phyloP scores from a whole-genome alignment of 2,113 vertebrate species.

The Atrichornis clamosus region DNA sequence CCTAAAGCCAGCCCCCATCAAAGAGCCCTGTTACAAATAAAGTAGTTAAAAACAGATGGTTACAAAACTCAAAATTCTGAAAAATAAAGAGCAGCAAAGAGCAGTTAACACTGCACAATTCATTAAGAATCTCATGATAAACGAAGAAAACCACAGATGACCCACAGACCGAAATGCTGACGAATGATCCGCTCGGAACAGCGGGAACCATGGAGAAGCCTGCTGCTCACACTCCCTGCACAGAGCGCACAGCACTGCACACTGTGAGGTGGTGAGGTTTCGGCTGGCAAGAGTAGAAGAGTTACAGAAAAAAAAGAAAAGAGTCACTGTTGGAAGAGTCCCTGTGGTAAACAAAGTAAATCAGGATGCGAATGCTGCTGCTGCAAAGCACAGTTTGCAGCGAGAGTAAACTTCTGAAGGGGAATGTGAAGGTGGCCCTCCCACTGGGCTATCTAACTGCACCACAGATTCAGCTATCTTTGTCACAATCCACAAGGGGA shows the following conservation, averaged over 20 bases:
- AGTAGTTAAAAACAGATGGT: background rate
- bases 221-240: background rate
- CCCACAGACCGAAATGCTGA: background rate
- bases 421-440: slow-evolving; percentile 48
- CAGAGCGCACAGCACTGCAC: background rate
- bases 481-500: slow-evolving; percentile 11
- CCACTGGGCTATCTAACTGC: slow-evolving; percentile 1
- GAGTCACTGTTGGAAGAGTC: slow-evolving; percentile 17
- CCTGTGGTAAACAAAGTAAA: slow-evolving; percentile 46
- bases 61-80: background rate
- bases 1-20: background rate
- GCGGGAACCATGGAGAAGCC: background rate
- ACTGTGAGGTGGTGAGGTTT: background rate
- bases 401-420: background rate
- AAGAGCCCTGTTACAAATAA: background rate
- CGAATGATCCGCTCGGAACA: background rate
- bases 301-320: background rate
- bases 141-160: background rate
- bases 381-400: slow-evolving; percentile 12
- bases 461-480: background rate
- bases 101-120: background rate
- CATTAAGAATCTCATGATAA: background rate
- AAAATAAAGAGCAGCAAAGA: background rate
- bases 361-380: background rate
- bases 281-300: background rate